Evolutionary conservation across 2,888 invertebrate species (phyloP).

Genomic region (Dryobotodes eremita): DNA sequence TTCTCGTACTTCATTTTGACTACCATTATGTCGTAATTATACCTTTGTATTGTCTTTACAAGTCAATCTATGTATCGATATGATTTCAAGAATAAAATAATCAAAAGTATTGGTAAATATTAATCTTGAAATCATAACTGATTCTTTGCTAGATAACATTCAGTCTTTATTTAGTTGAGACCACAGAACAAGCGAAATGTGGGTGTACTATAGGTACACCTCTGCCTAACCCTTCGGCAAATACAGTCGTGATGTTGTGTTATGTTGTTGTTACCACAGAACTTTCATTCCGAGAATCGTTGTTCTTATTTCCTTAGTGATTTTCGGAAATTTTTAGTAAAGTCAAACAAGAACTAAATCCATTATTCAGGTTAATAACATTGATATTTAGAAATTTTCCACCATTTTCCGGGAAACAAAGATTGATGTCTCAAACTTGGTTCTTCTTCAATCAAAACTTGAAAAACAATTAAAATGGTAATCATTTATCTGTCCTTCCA

Average conservation of each 20-base stretch:
- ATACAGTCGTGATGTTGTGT: too few species aligned
- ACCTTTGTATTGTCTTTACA: not conserved
- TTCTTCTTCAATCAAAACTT: constrained; percentile 73
- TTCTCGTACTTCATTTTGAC: not conserved
- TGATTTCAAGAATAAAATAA: too few species aligned
- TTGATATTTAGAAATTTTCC: constrained; percentile 49
- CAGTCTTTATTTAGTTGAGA: not conserved
- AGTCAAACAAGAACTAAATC: constrained; percentile 35
- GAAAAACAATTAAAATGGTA: constrained; percentile 81
- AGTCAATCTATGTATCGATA: not conserved
- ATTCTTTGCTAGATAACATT: not conserved
- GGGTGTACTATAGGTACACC: too few species aligned
- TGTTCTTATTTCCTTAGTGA: constrained; percentile 1
- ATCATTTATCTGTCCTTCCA: constrained; percentile 80
- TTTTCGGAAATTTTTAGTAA: constrained; percentile 9
- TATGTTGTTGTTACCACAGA: too few species aligned
- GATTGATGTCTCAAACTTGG: constrained; percentile 65
- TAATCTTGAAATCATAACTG: not conserved
- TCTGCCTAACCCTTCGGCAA: too few species aligned
- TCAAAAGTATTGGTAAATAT: not conserved
- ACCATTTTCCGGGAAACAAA: constrained; percentile 30
- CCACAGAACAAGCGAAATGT: too few species aligned
- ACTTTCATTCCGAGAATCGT: not conserved
- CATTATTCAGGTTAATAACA: constrained; percentile 45
- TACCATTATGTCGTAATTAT: not conserved